Evolutionary conservation across 2,113 vertebrate species (phyloP), one percentile per base, ranked within the genome.

Genomic region (Telmatochromis sp.): DNA sequence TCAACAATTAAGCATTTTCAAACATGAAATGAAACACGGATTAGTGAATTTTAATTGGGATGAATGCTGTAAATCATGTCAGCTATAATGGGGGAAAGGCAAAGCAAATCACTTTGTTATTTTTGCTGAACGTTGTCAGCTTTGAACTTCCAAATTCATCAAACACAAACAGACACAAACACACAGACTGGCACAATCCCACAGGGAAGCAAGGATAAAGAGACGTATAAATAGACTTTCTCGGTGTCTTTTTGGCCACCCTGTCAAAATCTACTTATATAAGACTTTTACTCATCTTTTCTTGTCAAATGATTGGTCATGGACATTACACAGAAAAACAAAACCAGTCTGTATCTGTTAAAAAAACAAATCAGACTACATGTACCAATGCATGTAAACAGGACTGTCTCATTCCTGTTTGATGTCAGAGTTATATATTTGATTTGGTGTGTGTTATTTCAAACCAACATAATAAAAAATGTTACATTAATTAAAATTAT

Each of bases 201-300:
- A 85, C 86, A 90, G 79, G 91, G 73, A 88, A 87, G 78, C 45
- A 55, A 79, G 82, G 86, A 92, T 89, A 91, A 87, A 94, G 85
- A 60, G 47, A 80, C 73, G 55, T 92, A 92, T 89, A 94, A 93
- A 95, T 92, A 95, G 82, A 91, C 86, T 89, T 84, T 58, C 55
- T 84, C 54, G 2, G 80, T 87, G 63, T 51, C 84, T 94, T 86
- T 94, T 91, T 91, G 87, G 86, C 88, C 89, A 93, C 75, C 23
- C 82, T 86, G 89, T 92, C 90, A 75, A 79, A 93, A 85, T 90
- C 86, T 23, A 73, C 82, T 94, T 94, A 94, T 60, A 86, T 94
- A 94, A 95, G 87, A 53, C 75, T 68, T 93, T 93, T 91, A 87
- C 87, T 93, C 85, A 83, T 94, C 85, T 93, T 88, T 92, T 89